These are phyloP conservation scores for Drosophila eohydei DNA, from an alignment of 2,888 invertebrate genomes.

Conservation along the genomic window DNA sequence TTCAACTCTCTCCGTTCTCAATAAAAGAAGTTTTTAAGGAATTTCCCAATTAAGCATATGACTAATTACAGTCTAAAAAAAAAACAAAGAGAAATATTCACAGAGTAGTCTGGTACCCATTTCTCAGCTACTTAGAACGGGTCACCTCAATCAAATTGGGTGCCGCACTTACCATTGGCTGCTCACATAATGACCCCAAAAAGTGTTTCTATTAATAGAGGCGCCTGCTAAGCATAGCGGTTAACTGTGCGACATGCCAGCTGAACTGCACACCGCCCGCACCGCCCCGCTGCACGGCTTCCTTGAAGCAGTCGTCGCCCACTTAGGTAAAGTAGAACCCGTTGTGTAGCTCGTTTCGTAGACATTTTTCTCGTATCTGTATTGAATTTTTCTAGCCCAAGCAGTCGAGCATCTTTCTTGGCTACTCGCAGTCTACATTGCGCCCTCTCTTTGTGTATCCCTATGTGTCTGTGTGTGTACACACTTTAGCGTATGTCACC, in stretches of 20 bases:
- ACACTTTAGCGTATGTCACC: conserved; percentile 66
- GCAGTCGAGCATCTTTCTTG: conserved; percentile 53
- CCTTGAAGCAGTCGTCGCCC: conserved; percentile 44
- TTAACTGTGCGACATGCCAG: conserved; percentile 59
- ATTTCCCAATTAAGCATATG: conserved; percentile 28
- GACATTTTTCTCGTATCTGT: conserved; percentile 64
- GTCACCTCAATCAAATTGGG: conserved; percentile 55
- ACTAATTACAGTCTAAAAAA: conserved; percentile 1
- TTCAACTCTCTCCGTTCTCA: neutral
- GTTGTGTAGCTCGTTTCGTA: conserved; percentile 48
- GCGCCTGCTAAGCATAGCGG: conserved; percentile 56
- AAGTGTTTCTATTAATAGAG: conserved; percentile 70
- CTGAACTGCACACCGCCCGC: neutral
- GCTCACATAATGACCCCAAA: conserved; percentile 72
- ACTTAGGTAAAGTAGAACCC: conserved; percentile 54
- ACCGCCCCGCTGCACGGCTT: neutral
- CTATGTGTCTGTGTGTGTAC: conserved; percentile 3
- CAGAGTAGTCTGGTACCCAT: neutral
- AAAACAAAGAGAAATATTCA: conserved; percentile 11
- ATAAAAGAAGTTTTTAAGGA: neutral
- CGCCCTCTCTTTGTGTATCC: conserved; percentile 13
- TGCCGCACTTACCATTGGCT: conserved; percentile 19
- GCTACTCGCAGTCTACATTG: conserved; percentile 3
- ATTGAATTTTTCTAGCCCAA: conserved; percentile 68
- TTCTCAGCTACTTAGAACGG: conserved; percentile 36